Evolutionary conservation across 2,888 invertebrate species (phyloP), one percentile per base, ranked within the genome.

Genomic region (Autographa gamma): DNA sequence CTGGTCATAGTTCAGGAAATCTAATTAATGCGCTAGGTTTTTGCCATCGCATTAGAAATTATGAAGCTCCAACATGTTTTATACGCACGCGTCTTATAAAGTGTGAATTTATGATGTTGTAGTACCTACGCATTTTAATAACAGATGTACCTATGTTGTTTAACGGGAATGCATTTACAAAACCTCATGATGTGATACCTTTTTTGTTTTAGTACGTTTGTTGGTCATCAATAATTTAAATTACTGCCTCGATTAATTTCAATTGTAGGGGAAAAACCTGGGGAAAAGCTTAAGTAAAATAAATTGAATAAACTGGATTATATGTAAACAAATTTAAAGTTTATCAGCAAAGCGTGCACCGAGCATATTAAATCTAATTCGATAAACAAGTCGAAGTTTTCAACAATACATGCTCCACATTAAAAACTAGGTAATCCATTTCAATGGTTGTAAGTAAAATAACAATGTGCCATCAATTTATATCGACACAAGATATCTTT

Each of bases 401-500:
- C 83, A 85, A 86, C 85, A 82, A 81, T 84, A 81, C 82, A 84
- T 84, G 76, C 72, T 80, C 74, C 80, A 82, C 77, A 82, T 83
- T 83, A 85, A 85, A 83, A 82, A 83, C 81, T 77, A 80, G 75
- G 73, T 83, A 84, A 82, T 84, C 77, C 82, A 77, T 79, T 81
- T 80, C 72, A 77, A 75, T 75, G 72, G 77, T 79, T 54, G 68
- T 71, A 78, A 80, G 74, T 65, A 77, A 76, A 79, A 69, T 78
- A 89, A 89, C 86, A 86, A 87, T 87, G 85, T 84, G 82, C 83
- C 85, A 88, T 91, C 90, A 88, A 88, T 87, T 87, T 89, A 86
- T 83, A 86, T 86, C 84, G 86, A 88, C 83, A 83, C 82, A 84
- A 90, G 90, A 90, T 92, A 90, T 92, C 91, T 89, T 90, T 91